Conservation (phyloP, 2,888 invertebrate genomes). For the Caenorhabditis sp. region DNA sequence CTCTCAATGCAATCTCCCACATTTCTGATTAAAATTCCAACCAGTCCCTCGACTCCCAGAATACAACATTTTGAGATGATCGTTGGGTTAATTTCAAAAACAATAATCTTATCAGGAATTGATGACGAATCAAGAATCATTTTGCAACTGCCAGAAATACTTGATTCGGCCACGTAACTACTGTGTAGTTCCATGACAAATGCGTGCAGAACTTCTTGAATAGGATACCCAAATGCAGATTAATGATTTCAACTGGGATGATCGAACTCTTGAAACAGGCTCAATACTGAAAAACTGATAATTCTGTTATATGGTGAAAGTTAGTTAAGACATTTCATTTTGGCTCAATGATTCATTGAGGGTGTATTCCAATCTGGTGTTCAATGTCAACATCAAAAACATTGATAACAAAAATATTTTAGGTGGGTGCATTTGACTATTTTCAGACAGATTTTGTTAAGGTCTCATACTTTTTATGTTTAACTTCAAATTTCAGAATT, state of each 20-base stretch:
- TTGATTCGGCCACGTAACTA: constrained; percentile 1
- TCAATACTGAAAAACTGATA: no score
- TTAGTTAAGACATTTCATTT: background rate
- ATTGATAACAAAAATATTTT: constrained; percentile 47
- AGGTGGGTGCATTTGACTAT: background rate
- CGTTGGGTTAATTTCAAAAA: background rate
- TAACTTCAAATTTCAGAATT: background rate
- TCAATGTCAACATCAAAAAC: constrained; percentile 43
- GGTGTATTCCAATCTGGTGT: constrained; percentile 29
- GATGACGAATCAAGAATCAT: constrained; percentile 15
- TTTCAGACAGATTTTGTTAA: background rate
- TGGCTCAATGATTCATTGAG: constrained; percentile 2
- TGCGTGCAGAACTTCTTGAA: background rate
- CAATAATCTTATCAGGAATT: constrained; percentile 13
- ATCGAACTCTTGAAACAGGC: no score
- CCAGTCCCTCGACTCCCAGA: background rate
- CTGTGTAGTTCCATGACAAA: constrained; percentile 8
- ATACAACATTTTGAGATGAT: background rate
- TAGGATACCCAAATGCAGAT: no score
- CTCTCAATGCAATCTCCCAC: no score
- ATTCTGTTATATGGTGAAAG: no score
- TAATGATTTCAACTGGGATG: background rate
- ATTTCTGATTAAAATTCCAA: background rate
- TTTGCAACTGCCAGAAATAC: constrained; percentile 7
- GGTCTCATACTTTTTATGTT: background rate